Conservation (phyloP, 2,113 vertebrate genomes). For the Salvelinus sp. region DNA sequence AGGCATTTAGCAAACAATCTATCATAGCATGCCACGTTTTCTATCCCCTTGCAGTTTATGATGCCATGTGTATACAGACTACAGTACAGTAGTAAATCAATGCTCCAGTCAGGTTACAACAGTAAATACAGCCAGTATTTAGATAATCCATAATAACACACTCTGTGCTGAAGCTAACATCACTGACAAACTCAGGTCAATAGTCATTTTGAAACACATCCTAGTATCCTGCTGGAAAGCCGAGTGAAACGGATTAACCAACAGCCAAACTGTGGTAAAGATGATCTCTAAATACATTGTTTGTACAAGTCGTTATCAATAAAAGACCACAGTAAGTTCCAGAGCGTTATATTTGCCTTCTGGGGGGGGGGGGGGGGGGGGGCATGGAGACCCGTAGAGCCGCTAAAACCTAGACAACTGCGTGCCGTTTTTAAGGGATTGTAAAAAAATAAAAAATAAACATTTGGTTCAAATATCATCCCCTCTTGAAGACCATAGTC, state of each 20-base stretch:
- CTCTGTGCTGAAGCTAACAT: constrained; percentile 7
- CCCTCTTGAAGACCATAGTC: too few relatives aligned
- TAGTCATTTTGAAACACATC: neutral
- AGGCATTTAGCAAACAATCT: neutral
- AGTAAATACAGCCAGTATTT: neutral
- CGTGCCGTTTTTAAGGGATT: too few relatives aligned
- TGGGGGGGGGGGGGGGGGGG: too few relatives aligned
- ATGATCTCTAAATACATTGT: too few relatives aligned
- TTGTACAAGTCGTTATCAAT: too few relatives aligned
- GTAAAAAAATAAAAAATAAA: too few relatives aligned
- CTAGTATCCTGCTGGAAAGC: neutral
- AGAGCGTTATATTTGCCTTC: too few relatives aligned
- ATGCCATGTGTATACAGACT: neutral
- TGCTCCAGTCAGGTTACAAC: too few relatives aligned
- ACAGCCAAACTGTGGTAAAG: neutral
- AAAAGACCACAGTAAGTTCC: too few relatives aligned
- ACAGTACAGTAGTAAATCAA: neutral
- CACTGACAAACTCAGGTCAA: neutral
- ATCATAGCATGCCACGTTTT: neutral
- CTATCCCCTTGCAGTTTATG: neutral
- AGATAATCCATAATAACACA: constrained; percentile 35
- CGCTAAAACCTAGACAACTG: too few relatives aligned
- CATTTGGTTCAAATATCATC: too few relatives aligned
- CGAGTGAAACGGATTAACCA: neutral
- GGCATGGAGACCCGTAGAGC: too few relatives aligned